phyloP scores from a whole-genome alignment of 2,797 vertebrate genomes.

The Eulemur mongoz region DNA sequence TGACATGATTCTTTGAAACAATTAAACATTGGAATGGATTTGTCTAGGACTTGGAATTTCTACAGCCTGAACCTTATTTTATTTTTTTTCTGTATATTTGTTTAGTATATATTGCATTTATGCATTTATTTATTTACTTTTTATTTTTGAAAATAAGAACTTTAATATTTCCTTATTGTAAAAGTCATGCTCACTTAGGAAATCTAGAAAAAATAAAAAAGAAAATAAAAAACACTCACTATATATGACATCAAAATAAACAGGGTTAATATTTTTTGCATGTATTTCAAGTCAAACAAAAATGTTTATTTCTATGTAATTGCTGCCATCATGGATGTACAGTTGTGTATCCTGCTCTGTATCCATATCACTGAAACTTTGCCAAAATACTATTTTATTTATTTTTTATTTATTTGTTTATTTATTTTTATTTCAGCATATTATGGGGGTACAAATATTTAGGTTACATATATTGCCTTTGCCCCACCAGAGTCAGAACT shows the following conservation, averaged over 20 bases:
- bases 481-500: too few species aligned
- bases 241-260: not conserved
- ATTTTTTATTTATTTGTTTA: too few species aligned
- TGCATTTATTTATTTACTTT: too few species aligned
- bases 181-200: not conserved
- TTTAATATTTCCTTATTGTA: not conserved
- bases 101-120: not conserved
- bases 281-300: conserved; percentile 4
- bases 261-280: not conserved
- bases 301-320: not conserved
- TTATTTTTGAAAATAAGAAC: not conserved
- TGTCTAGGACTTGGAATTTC: conserved; percentile 4
- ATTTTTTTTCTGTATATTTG: not conserved
- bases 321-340: not conserved
- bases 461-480: too few species aligned
- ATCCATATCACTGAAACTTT: not conserved
- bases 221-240: not conserved
- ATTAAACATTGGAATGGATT: conserved; percentile 30
- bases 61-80: not conserved
- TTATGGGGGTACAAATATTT: too few species aligned
- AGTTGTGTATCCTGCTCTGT: not conserved
- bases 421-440: too few species aligned
- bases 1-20: conserved; percentile 31
- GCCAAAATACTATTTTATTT: not conserved
- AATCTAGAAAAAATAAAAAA: not conserved